phyloP scores from a whole-genome alignment of 2,888 invertebrate species.

The Diabrotica balteata region DNA sequence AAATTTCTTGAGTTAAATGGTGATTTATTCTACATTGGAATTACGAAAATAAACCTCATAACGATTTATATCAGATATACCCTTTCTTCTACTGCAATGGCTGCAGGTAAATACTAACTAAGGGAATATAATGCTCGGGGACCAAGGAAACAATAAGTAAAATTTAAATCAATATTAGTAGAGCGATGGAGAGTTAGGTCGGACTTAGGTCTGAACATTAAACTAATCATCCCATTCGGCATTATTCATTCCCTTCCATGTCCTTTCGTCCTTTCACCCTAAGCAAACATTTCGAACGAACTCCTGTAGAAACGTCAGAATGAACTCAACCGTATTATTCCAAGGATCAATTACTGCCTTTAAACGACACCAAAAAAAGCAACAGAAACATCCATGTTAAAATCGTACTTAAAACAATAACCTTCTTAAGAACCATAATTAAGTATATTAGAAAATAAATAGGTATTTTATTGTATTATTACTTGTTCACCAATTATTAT shows the following conservation, averaged over 20 bases:
- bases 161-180: constrained; percentile 56
- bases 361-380: constrained; percentile 7
- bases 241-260: constrained; percentile 51
- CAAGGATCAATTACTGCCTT: constrained; percentile 26
- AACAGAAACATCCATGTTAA: neutral
- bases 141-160: constrained; percentile 53
- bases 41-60: no score
- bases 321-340: constrained; percentile 40
- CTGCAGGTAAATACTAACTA: constrained; percentile 46
- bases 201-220: constrained; percentile 52
- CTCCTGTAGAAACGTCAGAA: constrained; percentile 35
- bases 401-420: no score
- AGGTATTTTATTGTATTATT: no score
- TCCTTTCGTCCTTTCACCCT: constrained; percentile 46
- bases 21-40: neutral
- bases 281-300: constrained; percentile 50
- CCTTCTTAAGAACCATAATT: no score
- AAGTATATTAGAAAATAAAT: no score
- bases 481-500: no score
- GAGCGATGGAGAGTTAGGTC: constrained; percentile 46
- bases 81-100: constrained; percentile 20
- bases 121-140: constrained; percentile 39
- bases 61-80: neutral
- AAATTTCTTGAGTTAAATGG: neutral
- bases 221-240: constrained; percentile 55